phyloP scores from a whole-genome alignment of 1,140 invertebrate genomes.

The Drosophila athabasca region DNA sequence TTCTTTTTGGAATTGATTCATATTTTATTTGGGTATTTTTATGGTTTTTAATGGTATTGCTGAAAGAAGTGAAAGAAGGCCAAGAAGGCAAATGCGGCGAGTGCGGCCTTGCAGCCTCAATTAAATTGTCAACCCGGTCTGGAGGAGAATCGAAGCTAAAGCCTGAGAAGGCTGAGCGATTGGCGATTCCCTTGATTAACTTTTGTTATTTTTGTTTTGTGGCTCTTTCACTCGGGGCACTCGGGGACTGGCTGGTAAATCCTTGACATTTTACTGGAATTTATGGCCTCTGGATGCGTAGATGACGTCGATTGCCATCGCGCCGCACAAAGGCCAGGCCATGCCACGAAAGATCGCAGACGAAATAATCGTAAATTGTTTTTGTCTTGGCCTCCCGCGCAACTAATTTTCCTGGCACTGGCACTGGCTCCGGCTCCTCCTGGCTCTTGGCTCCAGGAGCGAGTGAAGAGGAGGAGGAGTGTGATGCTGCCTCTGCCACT shows the following conservation, averaged over 20 bases:
- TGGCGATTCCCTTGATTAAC: constrained; percentile 57
- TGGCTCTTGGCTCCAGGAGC: too few relatives aligned
- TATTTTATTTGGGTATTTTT: constrained; percentile 37
- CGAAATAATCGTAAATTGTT: constrained; percentile 76
- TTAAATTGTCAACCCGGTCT: constrained; percentile 67
- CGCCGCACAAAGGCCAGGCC: constrained; percentile 18
- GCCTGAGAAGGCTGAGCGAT: constrained; percentile 23
- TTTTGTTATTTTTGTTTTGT: constrained; percentile 35
- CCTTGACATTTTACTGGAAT: constrained; percentile 72
- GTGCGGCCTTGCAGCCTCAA: constrained; percentile 45
- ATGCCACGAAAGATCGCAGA: constrained; percentile 34
- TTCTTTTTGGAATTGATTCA: constrained; percentile 24
- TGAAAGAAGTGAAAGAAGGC: constrained; percentile 26
- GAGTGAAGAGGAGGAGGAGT: too few relatives aligned
- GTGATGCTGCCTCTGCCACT: constrained; percentile 5
- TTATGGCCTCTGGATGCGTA: constrained; percentile 59
- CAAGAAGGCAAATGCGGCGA: constrained; percentile 3
- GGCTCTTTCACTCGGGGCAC: constrained; percentile 49
- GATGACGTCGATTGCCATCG: constrained; percentile 51
- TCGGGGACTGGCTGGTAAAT: constrained; percentile 34
- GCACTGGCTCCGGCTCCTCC: too few relatives aligned
- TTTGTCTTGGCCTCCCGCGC: constrained; percentile 43
- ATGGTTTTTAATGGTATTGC: background rate
- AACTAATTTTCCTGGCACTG: constrained; percentile 21
- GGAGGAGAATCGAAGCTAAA: constrained; percentile 3